Evolutionary conservation across 2,888 invertebrate species (phyloP).

Genomic region (Trissonchulus sp.): DNA sequence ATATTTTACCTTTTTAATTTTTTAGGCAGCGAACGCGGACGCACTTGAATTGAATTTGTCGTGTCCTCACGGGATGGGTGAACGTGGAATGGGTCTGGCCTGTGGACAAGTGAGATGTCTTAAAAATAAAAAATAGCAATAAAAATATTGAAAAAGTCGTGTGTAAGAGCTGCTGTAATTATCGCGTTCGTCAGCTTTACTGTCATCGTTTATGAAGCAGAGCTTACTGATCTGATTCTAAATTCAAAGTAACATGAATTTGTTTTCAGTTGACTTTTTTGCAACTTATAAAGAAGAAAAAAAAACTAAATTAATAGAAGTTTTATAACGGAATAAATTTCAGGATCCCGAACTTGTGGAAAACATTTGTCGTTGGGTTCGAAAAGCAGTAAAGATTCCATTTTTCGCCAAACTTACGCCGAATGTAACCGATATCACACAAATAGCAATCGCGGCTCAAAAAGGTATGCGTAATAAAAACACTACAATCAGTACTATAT

Average conservation of each 20-base stretch:
- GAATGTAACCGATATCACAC: constrained; percentile 86
- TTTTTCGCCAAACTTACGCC: constrained; percentile 96
- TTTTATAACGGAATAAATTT: too few species aligned
- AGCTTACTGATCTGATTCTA: too few species aligned
- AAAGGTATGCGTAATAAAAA: constrained; percentile 66
- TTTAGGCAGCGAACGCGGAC: constrained; percentile 71
- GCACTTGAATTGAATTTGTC: constrained; percentile 91
- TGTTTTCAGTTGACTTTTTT: too few species aligned
- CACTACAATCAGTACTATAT: too few species aligned
- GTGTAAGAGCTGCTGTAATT: too few species aligned
- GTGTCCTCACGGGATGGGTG: constrained; percentile 98
- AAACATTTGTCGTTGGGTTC: constrained; percentile 83
- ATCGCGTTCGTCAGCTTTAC: too few species aligned
- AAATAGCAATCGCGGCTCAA: constrained; percentile 80
- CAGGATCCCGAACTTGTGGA: constrained; percentile 80
- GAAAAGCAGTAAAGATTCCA: constrained; percentile 64
- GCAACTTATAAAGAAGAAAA: too few species aligned
- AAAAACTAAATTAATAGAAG: too few species aligned
- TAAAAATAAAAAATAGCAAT: too few species aligned
- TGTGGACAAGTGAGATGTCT: constrained; percentile 92
- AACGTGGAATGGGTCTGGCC: constrained; percentile 94
- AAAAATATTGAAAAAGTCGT: too few species aligned
- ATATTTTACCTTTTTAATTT: background rate
- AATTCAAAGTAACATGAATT: too few species aligned
- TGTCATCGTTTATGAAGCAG: too few species aligned